Base-by-base conservation (phyloP, 1,140 invertebrate genomes). In the Diachasma alloeum region DNA sequence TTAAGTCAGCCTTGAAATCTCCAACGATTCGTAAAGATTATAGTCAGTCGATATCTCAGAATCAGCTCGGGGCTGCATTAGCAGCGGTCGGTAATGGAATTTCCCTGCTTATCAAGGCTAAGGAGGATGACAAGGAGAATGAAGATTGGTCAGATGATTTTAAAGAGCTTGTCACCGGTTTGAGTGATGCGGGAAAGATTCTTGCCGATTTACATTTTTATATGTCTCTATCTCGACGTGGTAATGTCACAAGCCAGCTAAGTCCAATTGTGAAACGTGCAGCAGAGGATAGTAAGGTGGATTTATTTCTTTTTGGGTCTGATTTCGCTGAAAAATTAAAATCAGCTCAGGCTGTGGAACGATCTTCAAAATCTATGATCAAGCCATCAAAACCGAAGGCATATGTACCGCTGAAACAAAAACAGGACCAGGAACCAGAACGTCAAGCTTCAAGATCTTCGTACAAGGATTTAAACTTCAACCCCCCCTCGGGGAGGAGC, bases 291-390 rank as follows among this genome's bases (percentile, higher is more conserved):
- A 9, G 36, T 72, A 76, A 4, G 74, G 70, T n/a, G n/a, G n/a
- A n/a, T n/a, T n/a, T n/a, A n/a, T n/a, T n/a, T n/a, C n/a, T n/a
- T n/a, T n/a, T n/a, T n/a, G n/a, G n/a, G n/a, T n/a, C n/a, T n/a
- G n/a, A n/a, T n/a, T n/a, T n/a, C n/a, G n/a, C n/a, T n/a, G n/a
- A n/a, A n/a, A n/a, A n/a, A n/a, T n/a, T n/a, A n/a, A n/a, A n/a
- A n/a, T n/a, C n/a, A n/a, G n/a, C 13, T n/a, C 15, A 15, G 42
- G 26, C 22, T 13, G 67, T 79, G 1, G 75, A 79, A 66, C 76
- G 76, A 63, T 72, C 75, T 0, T 26, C 36, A 17, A 74, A 74
- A 36, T 74, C 73, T 19, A 37, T 74, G 5, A 13, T 39, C 2
- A 76, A 74, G 44, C 48, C 39, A 67, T 56, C 56, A 24, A 67